Base-by-base conservation (phyloP, 2,797 vertebrate genomes). In the Lophotriccus pileatus region DNA sequence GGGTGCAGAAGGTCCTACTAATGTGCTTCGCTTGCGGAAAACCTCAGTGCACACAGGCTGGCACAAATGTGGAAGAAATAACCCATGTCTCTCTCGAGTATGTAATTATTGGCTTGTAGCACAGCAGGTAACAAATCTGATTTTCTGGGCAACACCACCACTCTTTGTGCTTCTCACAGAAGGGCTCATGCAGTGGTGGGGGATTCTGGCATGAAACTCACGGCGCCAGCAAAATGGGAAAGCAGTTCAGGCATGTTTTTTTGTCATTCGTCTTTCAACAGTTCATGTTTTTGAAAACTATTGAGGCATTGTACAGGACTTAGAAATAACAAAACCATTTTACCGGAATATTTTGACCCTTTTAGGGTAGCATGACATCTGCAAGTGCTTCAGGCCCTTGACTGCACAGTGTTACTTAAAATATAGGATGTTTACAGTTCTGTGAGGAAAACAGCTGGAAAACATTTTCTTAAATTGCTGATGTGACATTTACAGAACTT, bases 151-250 rank as follows among this genome's bases (percentile, higher is more conserved):
- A 58, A 19, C 21, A 41, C 9, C 5, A 10, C 30, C 21, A 21
- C 21, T 14, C 3, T 52, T 70, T 53, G 15, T n/a, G 9, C 12
- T 58, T 28, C 59, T 34, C 60, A 74, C 37, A 44, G 50, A 78
- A 66, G 19, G 32, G 22, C 28, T 77, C 34, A 52, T 52, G 24
- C 20, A 56, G 34, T 1, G 2, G 8, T 39, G 20, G 34, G 47
- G 6, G 12, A 74, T 58, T 81, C 20, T 56, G 20, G 4, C 12
- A 9, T 36, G 22, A 67, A 69, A 66, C 1, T 4, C 0, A 0
- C 7, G 10, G 7, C 30, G 72, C 11, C 37, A 44, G 23, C 20
- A 56, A 64, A 43, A 37, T 2, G 43, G 6, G 8, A 15, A 80
- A 80, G 37, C 7, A 75, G 10, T 28, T 75, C 44, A 60, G 46